phyloP scores from a whole-genome alignment of 2,888 invertebrate species.

The Tanytarsus gracilentus region DNA sequence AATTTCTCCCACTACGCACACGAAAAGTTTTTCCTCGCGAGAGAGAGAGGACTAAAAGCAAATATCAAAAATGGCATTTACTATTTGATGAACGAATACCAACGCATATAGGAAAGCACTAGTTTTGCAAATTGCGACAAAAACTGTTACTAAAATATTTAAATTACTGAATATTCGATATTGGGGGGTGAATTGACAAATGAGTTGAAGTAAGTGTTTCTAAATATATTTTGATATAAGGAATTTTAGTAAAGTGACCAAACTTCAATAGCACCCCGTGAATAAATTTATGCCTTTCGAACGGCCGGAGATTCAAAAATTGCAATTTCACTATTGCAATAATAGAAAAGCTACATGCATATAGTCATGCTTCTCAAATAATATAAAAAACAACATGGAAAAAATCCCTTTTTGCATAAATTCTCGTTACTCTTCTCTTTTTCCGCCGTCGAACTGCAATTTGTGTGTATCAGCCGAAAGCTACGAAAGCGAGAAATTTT shows the following conservation, averaged over 20 bases:
- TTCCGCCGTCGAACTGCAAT: conserved; percentile 5
- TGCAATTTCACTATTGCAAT: conserved; percentile 8
- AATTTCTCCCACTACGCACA: no score
- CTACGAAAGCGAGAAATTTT: conserved; percentile 5
- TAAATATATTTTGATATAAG: no score
- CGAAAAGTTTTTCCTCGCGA: background rate
- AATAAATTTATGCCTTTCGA: no score
- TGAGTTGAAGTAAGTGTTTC: no score
- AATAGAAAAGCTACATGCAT: background rate
- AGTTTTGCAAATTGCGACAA: background rate
- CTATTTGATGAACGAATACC: background rate
- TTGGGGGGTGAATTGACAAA: no score
- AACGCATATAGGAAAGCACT: background rate
- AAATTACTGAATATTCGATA: background rate
- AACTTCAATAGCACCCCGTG: no score
- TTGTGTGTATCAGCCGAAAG: conserved; percentile 7
- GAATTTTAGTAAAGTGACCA: no score
- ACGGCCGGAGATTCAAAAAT: no score
- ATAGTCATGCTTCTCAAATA: background rate
- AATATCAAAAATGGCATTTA: background rate
- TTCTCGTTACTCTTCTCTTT: background rate
- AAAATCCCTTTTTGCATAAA: background rate
- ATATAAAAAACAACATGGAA: conserved; percentile 4
- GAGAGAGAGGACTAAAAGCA: background rate
- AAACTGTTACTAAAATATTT: background rate